These are phyloP conservation scores for Lasioglossum oenotherae DNA, from an alignment of 2,888 invertebrate species.

Conservation along the genomic window DNA sequence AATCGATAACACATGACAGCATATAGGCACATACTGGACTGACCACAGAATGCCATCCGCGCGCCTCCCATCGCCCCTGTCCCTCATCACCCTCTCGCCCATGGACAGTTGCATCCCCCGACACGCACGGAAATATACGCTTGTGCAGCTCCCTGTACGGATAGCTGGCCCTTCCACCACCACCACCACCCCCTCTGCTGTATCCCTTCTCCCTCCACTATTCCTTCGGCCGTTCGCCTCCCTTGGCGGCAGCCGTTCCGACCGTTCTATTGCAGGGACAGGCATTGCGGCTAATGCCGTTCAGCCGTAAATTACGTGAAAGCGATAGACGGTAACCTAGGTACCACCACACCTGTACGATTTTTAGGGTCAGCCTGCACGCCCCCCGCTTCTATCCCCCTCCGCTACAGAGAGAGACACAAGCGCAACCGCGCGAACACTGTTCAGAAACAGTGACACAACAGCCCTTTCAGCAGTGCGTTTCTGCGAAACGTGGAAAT, in stretches of 20 bases:
- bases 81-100: slow-evolving; percentile 46
- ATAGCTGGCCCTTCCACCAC: slow-evolving; percentile 23
- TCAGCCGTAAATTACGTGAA: slow-evolving; percentile 80
- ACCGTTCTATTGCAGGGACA: slow-evolving; percentile 77
- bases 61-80: slow-evolving; percentile 73
- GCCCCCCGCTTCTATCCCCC: background rate
- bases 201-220: slow-evolving; percentile 31
- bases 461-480: background rate
- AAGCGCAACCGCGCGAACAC: background rate
- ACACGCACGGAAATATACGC: slow-evolving; percentile 66
- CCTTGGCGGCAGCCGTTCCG: slow-evolving; percentile 17
- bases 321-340: slow-evolving; percentile 74
- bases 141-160: slow-evolving; percentile 22
- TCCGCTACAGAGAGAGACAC: background rate
- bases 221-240: slow-evolving; percentile 13
- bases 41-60: slow-evolving; percentile 83
- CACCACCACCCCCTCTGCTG: slow-evolving; percentile 25
- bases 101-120: slow-evolving; percentile 55
- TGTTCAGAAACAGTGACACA: background rate
- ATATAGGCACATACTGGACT: slow-evolving; percentile 82
- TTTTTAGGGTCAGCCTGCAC: slow-evolving; percentile 48
- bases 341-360: slow-evolving; percentile 64
- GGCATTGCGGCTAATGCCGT: slow-evolving; percentile 80
- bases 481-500: slow-evolving; percentile 5
- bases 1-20: slow-evolving; percentile 82